Evolutionary conservation across 1,140 invertebrate genomes (phyloP).

Genomic region (Calephelis nemesis): DNA sequence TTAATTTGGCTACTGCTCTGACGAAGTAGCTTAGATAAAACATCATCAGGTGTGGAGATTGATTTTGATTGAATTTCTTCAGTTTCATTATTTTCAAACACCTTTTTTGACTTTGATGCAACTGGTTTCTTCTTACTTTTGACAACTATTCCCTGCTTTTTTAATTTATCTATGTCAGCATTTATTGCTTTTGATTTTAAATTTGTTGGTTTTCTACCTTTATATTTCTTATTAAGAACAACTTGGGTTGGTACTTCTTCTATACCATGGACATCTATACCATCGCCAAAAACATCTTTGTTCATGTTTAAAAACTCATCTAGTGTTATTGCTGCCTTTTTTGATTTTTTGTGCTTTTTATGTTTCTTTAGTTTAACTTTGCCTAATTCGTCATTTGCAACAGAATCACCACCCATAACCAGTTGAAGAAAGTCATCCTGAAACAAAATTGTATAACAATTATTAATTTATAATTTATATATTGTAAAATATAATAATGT

Average conservation of each 20-base stretch:
- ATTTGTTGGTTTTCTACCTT: constrained; percentile 38
- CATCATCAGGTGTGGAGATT: constrained; percentile 41
- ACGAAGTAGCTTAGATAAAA: constrained; percentile 59
- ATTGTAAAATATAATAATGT: background rate
- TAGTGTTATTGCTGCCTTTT: constrained; percentile 68
- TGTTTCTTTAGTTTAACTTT: constrained; percentile 65
- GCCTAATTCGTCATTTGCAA: constrained; percentile 34
- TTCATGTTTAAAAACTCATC: constrained; percentile 77
- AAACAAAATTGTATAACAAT: constrained; percentile 31
- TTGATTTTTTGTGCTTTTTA: constrained; percentile 72
- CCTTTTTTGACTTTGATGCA: constrained; percentile 8
- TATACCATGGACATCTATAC: constrained; percentile 63
- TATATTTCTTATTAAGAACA: constrained; percentile 52
- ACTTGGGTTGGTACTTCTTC: constrained; percentile 67
- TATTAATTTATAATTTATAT: constrained; percentile 1
- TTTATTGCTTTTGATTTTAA: constrained; percentile 41
- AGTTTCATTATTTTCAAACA: constrained; percentile 22
- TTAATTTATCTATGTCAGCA: constrained; percentile 64
- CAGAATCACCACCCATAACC: constrained; percentile 45
- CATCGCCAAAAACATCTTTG: constrained; percentile 73
- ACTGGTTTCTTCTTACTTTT: constrained; percentile 46
- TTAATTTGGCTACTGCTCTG: constrained; percentile 64
- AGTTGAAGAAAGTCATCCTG: constrained; percentile 61
- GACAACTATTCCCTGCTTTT: constrained; percentile 64
- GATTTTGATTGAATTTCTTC: constrained; percentile 30